Evolutionary conservation across 2,888 invertebrate genomes (phyloP).

Genomic region (Hirudinaria manillensis): DNA sequence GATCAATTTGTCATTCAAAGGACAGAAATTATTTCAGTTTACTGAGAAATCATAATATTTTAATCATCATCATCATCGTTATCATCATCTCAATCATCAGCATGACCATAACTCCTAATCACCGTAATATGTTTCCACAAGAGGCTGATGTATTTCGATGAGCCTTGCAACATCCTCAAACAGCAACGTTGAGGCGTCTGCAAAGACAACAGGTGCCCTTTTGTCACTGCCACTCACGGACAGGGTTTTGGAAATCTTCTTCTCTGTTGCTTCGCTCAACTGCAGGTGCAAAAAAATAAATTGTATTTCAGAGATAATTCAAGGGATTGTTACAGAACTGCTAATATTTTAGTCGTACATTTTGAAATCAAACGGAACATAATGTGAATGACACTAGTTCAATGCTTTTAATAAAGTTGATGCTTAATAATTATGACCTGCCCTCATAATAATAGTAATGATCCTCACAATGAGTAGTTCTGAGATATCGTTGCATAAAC

Average conservation of each 20-base stretch:
- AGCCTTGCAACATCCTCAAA: slow-evolving; percentile 79
- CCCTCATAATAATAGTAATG: too few species aligned
- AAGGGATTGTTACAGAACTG: too few species aligned
- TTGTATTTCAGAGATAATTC: too few species aligned
- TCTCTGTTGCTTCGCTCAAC: slow-evolving; percentile 64
- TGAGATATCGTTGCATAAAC: too few species aligned
- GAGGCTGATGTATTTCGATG: slow-evolving; percentile 78
- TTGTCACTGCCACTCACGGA: slow-evolving; percentile 60
- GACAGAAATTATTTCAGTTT: neutral
- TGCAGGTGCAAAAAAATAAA: slow-evolving; percentile 39
- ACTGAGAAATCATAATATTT: neutral
- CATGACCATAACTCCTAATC: slow-evolving; percentile 36
- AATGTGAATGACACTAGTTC: too few species aligned
- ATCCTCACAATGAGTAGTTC: too few species aligned
- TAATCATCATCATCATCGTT: neutral
- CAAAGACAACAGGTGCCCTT: slow-evolving; percentile 70
- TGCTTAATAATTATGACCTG: too few species aligned
- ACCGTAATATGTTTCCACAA: slow-evolving; percentile 82
- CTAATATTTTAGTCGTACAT: too few species aligned
- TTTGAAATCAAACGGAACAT: too few species aligned
- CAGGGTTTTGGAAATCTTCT: slow-evolving; percentile 65
- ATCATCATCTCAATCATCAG: neutral
- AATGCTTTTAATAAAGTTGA: too few species aligned
- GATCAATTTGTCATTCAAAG: neutral
- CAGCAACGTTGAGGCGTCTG: slow-evolving; percentile 75